Percentiles rank a stretch among this genome's conserved stretches.
phyloP scores from a whole-genome alignment of 2,113 vertebrate species.

The Donacobius atricapilla region DNA sequence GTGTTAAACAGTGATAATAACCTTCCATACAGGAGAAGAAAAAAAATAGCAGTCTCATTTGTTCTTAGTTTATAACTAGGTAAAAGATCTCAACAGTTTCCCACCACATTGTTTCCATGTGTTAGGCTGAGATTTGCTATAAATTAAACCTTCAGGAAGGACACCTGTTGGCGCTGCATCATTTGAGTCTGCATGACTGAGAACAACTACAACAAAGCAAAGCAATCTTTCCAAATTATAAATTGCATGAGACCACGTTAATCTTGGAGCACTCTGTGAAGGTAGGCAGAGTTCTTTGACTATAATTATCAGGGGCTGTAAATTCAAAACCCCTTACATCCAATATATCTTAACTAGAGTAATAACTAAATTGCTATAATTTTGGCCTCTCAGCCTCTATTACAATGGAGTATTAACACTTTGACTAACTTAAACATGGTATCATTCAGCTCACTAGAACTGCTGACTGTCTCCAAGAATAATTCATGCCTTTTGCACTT shows the following conservation, averaged over 20 bases:
- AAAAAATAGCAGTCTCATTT: background rate
- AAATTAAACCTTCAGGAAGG: background rate
- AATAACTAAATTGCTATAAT: conserved; percentile 7
- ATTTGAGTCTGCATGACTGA: background rate
- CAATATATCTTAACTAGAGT: background rate
- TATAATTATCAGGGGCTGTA: conserved; percentile 23
- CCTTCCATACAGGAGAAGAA: background rate
- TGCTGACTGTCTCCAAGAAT: conserved; percentile 52
- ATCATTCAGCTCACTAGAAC: conserved; percentile 42
- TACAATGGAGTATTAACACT: conserved; percentile 43
- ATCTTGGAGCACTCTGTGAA: conserved; percentile 33
- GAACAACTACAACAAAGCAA: conserved; percentile 31
- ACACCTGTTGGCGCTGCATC: background rate
- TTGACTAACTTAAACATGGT: background rate
- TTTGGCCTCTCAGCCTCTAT: background rate
- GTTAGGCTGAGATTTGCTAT: background rate
- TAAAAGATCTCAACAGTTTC: conserved; percentile 35
- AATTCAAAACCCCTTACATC: background rate
- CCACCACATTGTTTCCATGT: background rate
- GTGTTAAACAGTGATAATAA: conserved; percentile 28
- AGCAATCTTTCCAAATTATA: conserved; percentile 21
- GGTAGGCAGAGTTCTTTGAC: conserved; percentile 48
- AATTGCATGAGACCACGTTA: background rate
- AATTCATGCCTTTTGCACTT: conserved; percentile 4
- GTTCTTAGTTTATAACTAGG: background rate